phyloP scores from a whole-genome alignment of 2,797 vertebrate species.

The Rhinoraja longicauda region DNA sequence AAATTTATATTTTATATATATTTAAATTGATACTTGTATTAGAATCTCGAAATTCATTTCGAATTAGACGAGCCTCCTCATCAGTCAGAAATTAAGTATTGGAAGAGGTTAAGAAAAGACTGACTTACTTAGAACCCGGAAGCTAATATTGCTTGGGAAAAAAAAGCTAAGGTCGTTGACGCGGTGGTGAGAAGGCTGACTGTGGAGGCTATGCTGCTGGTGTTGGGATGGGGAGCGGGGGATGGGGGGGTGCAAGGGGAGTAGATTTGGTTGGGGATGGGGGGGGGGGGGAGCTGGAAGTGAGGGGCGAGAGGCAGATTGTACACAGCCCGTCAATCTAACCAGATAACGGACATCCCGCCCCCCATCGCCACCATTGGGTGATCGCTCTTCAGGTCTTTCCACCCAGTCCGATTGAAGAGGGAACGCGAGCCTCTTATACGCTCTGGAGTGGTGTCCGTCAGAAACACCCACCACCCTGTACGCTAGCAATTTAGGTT shows the following conservation, averaged over 20 bases:
- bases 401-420: background rate
- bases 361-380: background rate
- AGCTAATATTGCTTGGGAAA: slow-evolving; percentile 19
- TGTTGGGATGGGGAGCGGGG: background rate
- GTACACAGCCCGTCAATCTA: slow-evolving; percentile 16
- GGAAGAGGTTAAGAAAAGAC: background rate
- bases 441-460: slow-evolving; percentile 39
- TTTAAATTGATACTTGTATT: background rate
- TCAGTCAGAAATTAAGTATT: background rate
- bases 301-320: background rate
- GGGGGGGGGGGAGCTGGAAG: background rate
- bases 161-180: background rate
- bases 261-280: background rate
- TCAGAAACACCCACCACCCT: slow-evolving; percentile 47
- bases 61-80: background rate
- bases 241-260: background rate
- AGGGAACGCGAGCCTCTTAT: background rate
- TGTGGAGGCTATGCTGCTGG: background rate
- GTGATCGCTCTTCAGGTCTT: background rate
- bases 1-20: background rate
- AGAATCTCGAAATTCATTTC: background rate
- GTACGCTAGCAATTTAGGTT: slow-evolving; percentile 59
- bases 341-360: slow-evolving; percentile 30
- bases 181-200: background rate
- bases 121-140: slow-evolving; percentile 30